phyloP scores from a whole-genome alignment of 2,113 vertebrate species.

The Lota lota region DNA sequence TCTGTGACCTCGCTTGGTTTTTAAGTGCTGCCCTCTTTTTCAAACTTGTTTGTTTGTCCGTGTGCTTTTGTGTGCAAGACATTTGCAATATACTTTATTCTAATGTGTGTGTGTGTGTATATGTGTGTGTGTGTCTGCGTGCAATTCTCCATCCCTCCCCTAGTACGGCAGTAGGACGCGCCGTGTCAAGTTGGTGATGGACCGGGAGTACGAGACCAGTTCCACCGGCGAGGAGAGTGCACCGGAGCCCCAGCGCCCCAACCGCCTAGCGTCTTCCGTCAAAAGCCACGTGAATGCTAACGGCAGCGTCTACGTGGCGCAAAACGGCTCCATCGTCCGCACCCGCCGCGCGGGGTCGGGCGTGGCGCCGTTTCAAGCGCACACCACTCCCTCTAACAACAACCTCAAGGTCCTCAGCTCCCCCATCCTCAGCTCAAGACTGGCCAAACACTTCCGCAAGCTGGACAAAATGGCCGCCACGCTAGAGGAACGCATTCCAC shows the following conservation, averaged over 20 bases:
- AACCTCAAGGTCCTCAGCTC: slow-evolving; percentile 80
- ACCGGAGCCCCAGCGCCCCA: slow-evolving; percentile 77
- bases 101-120: background rate
- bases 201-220: slow-evolving; percentile 88
- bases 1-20: too few species aligned
- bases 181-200: slow-evolving; percentile 83
- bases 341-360: slow-evolving; percentile 72
- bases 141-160: background rate
- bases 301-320: slow-evolving; percentile 86
- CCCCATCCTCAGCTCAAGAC: slow-evolving; percentile 70
- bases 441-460: slow-evolving; percentile 91
- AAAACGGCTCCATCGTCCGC: slow-evolving; percentile 93
- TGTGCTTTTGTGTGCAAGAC: background rate
- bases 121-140: background rate
- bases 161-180: slow-evolving; percentile 84
- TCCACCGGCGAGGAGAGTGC: slow-evolving; percentile 89
- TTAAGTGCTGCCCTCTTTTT: too few species aligned
- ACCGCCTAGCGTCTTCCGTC: slow-evolving; percentile 66
- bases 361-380: slow-evolving; percentile 23
- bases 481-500: slow-evolving; percentile 83
- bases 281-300: slow-evolving; percentile 75
- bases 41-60: slow-evolving; percentile 6
- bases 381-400: slow-evolving; percentile 70
- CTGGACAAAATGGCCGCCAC: slow-evolving; percentile 89
- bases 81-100: too few species aligned